Conservation (phyloP, 1,140 invertebrate genomes). For the Rhyzopertha dominica region DNA sequence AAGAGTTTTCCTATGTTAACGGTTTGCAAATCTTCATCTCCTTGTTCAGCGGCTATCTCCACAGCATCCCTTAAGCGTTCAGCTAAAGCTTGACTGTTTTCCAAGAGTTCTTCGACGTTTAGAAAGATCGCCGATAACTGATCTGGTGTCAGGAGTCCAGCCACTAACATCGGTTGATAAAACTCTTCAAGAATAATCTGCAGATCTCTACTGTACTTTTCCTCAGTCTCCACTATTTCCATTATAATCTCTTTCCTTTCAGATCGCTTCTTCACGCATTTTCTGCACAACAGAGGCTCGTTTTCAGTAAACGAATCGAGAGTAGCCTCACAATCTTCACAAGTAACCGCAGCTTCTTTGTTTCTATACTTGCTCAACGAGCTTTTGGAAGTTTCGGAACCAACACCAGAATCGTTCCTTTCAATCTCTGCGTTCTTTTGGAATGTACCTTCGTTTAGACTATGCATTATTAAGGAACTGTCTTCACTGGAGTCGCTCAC, state of each 20-base stretch:
- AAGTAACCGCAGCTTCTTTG: slow-evolving; percentile 52
- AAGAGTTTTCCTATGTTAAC: slow-evolving; percentile 91
- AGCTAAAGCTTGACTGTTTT: slow-evolving; percentile 81
- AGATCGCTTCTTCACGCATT: slow-evolving; percentile 79
- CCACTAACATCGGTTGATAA: slow-evolving; percentile 86
- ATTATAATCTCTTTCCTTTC: slow-evolving; percentile 92
- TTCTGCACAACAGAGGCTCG: slow-evolving; percentile 73
- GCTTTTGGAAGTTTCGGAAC: slow-evolving; percentile 87
- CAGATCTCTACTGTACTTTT: slow-evolving; percentile 89
- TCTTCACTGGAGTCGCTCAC: slow-evolving; percentile 66
- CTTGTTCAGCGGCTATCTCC: slow-evolving; percentile 74
- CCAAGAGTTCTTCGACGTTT: slow-evolving; percentile 87
- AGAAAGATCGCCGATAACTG: slow-evolving; percentile 87
- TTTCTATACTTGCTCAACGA: slow-evolving; percentile 66
- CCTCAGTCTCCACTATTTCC: slow-evolving; percentile 94
- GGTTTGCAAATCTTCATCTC: slow-evolving; percentile 74
- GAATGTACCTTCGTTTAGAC: slow-evolving; percentile 49
- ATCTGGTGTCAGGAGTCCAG: slow-evolving; percentile 74
- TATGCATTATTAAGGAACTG: slow-evolving; percentile 57
- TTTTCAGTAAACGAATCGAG: slow-evolving; percentile 66
- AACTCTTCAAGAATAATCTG: slow-evolving; percentile 92
- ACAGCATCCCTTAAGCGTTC: slow-evolving; percentile 81
- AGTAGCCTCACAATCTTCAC: slow-evolving; percentile 71
- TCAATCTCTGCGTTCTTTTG: slow-evolving; percentile 66
- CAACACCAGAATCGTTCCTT: slow-evolving; percentile 88